A percentile compares a stretch with the other conserved stretches of the same genome.
These are phyloP conservation scores for Coelinius sp. DNA, from an alignment of 2,888 invertebrate genomes.

Conservation along the genomic window DNA sequence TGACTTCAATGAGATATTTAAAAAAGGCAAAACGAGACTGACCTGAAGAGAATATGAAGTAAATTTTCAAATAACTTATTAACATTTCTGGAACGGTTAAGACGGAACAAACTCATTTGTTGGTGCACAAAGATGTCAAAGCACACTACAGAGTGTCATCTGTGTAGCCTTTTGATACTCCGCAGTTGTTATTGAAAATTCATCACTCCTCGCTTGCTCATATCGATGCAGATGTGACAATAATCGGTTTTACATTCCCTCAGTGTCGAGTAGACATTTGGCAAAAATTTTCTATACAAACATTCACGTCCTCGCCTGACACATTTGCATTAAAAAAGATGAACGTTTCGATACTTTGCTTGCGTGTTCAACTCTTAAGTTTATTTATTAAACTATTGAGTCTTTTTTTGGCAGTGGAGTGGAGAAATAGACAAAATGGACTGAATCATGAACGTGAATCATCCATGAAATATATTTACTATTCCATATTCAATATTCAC, in stretches of 20 bases:
- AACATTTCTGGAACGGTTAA: slow-evolving; percentile 2
- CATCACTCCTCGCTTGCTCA: not conserved
- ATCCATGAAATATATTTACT: no score
- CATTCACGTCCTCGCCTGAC: not conserved
- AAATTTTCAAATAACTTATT: not conserved
- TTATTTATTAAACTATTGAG: no score
- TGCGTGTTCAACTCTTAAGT: no score
- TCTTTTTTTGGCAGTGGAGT: no score
- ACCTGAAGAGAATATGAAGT: slow-evolving; percentile 13
- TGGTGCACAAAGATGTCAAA: not conserved
- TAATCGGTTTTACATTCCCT: slow-evolving; percentile 28
- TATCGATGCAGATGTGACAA: slow-evolving; percentile 13
- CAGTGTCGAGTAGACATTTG: not conserved
- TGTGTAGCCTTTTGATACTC: not conserved
- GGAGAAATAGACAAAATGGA: no score
- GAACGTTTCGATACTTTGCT: no score
- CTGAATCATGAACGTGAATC: no score
- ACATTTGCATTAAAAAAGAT: not conserved
- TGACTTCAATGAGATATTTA: slow-evolving; percentile 19
- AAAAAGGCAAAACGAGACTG: not conserved
- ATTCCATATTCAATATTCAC: not conserved
- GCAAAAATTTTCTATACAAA: not conserved
- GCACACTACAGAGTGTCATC: not conserved
- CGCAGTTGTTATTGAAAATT: not conserved
- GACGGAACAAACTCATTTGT: not conserved